A percentile compares a stretch with the other conserved stretches of the same genome.
Evolutionary conservation across 2,113 vertebrate genomes (phyloP).

Genomic region (Theristicus caerulescens): DNA sequence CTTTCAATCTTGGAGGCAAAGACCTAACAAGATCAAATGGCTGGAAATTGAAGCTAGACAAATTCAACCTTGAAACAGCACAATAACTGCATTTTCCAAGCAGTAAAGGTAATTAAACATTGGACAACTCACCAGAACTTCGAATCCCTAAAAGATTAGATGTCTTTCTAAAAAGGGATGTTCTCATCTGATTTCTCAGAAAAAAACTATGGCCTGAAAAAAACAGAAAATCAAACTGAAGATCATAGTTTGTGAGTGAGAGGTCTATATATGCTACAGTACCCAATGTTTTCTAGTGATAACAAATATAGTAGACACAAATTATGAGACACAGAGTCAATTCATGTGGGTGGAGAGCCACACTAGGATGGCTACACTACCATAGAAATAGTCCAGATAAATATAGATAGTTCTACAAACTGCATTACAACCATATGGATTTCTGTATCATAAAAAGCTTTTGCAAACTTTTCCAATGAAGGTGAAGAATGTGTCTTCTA

Average conservation of each 20-base stretch:
- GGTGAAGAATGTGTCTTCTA: not conserved
- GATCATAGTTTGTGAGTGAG: not conserved
- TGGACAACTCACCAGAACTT: not conserved
- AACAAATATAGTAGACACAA: not conserved
- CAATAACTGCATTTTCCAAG: not conserved
- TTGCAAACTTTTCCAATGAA: not conserved
- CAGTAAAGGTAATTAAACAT: not conserved
- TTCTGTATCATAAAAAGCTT: not conserved
- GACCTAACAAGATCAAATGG: not conserved
- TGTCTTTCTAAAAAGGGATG: not conserved
- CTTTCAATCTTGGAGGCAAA: not conserved
- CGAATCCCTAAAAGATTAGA: not conserved
- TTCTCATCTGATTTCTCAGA: not conserved
- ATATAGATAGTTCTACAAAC: not conserved
- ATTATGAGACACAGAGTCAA: not conserved
- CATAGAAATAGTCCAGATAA: not conserved
- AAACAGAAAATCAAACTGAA: not conserved
- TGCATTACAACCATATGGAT: not conserved
- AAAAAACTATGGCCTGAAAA: not conserved
- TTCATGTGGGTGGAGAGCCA: not conserved
- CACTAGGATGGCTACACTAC: not conserved
- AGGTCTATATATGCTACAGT: not conserved
- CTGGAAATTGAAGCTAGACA: not conserved
- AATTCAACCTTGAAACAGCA: not conserved
- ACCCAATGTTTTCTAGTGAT: not conserved